phyloP scores from a whole-genome alignment of 2,888 invertebrate species.

The Galerucella nymphaeae region DNA sequence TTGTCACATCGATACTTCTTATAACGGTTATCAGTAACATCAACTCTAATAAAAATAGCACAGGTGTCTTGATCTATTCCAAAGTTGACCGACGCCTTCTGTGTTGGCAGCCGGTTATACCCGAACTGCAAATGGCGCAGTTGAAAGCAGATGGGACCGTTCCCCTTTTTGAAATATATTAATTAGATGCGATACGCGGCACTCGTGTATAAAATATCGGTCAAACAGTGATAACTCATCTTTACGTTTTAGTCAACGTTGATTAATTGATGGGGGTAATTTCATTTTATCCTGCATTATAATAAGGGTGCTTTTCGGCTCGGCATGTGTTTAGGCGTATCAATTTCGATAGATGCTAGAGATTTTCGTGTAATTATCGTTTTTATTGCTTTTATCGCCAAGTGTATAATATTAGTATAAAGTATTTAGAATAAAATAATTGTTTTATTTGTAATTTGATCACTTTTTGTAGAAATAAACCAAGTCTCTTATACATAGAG shows the following conservation, averaged over 20 bases:
- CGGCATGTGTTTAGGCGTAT: conserved; percentile 13
- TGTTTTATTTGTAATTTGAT: too few relatives aligned
- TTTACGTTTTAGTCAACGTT: conserved; percentile 24
- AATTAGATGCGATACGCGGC: conserved; percentile 31
- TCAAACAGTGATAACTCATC: conserved; percentile 32
- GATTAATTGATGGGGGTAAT: conserved; percentile 25
- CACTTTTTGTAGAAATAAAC: too few relatives aligned
- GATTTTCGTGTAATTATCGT: neutral
- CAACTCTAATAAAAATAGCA: conserved; percentile 17
- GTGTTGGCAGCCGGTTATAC: conserved; percentile 38
- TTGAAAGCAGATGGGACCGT: conserved; percentile 39
- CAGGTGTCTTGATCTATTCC: conserved; percentile 40
- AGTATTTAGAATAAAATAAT: neutral
- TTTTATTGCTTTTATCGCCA: neutral
- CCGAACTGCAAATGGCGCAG: conserved; percentile 35
- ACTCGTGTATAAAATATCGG: conserved; percentile 34
- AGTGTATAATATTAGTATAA: neutral
- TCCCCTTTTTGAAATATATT: conserved; percentile 33
- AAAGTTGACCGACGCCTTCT: conserved; percentile 36
- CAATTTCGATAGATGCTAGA: neutral
- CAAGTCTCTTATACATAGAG: too few relatives aligned
- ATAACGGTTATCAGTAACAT: neutral
- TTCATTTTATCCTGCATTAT: conserved; percentile 14
- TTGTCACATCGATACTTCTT: neutral
- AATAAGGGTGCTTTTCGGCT: neutral